Conservation (phyloP, 1,140 invertebrate species). For the Solen grandis region DNA sequence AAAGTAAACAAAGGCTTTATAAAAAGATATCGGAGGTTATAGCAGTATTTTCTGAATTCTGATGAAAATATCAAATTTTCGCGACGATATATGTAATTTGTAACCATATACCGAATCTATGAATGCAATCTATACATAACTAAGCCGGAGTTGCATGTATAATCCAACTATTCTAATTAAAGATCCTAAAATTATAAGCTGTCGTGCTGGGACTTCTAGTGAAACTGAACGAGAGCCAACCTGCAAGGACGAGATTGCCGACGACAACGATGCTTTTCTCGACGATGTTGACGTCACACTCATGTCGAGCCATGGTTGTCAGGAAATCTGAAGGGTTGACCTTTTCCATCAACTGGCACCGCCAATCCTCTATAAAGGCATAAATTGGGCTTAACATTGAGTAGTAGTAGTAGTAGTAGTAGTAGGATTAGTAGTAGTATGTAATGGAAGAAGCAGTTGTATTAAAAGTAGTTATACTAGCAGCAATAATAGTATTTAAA, state of each 20-base stretch:
- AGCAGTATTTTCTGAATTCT: no score
- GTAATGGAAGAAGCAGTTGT: no score
- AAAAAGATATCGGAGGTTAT: no score
- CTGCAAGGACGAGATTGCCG: constrained; percentile 60
- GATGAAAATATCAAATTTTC: no score
- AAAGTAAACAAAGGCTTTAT: no score
- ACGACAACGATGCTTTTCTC: constrained; percentile 61
- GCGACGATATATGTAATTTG: no score
- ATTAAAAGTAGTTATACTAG: background rate
- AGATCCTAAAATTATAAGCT: no score
- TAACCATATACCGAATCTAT: no score
- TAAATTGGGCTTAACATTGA: background rate
- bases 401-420: no score
- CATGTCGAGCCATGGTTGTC: constrained; percentile 58
- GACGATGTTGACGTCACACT: constrained; percentile 50
- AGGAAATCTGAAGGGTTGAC: constrained; percentile 60
- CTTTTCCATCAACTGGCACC: constrained; percentile 19
- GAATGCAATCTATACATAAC: background rate
- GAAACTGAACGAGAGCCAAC: background rate
- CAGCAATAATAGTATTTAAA: background rate
- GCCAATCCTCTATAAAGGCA: constrained; percentile 51
- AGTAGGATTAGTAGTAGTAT: no score
- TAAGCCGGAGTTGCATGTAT: background rate
- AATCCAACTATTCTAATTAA: background rate
- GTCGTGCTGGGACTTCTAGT: background rate